phyloP scores from a whole-genome alignment of 2,113 vertebrate genomes.

The Onychorhynchus coronatus region DNA sequence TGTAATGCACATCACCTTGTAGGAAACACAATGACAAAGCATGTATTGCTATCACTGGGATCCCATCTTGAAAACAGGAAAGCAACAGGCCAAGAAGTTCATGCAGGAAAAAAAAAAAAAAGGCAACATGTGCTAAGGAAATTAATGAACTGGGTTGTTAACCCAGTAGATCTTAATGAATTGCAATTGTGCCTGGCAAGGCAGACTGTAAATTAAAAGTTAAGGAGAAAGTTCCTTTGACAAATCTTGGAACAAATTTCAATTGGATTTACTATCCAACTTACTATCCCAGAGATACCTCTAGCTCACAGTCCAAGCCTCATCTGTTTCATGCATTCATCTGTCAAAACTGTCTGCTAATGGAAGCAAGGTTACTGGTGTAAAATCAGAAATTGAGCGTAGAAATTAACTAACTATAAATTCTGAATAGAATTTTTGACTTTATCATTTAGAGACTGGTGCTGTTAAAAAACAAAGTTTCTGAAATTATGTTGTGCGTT shows the following conservation, averaged over 20 bases:
- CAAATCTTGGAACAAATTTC: background rate
- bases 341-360: background rate
- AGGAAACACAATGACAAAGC: background rate
- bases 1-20: background rate
- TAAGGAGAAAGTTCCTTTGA: background rate
- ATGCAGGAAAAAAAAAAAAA: background rate
- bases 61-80: background rate
- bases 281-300: background rate
- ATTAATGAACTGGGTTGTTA: background rate
- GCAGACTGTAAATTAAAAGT: background rate
- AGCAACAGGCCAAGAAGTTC: background rate
- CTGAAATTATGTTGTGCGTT: background rate
- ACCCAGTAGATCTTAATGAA: background rate
- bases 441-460: background rate
- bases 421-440: background rate
- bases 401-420: background rate
- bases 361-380: background rate
- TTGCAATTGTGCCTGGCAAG: background rate
- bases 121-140: background rate
- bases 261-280: background rate
- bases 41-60: background rate
- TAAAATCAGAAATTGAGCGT: background rate
- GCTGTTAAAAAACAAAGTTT: background rate
- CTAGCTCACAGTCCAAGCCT: background rate
- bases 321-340: background rate